Base-by-base conservation (phyloP, 2,888 invertebrate species). In the Acheta domesticus region DNA sequence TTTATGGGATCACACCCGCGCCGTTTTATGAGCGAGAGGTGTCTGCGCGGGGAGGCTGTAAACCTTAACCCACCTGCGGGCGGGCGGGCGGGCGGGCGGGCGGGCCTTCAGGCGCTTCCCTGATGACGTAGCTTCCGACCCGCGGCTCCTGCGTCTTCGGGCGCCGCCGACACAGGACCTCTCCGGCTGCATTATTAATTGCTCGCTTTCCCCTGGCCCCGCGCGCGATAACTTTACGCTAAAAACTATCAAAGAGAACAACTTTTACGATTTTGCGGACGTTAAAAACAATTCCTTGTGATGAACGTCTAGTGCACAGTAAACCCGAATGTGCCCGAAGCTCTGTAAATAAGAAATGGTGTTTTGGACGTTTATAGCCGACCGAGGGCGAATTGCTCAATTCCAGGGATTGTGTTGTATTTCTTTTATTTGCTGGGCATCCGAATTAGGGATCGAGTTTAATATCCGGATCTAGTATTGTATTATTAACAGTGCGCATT, bases 241-340 rank as follows among this genome's bases (percentile, higher is more conserved):
- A 19, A n/a, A 62, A 62, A 62, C 62, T 62, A 62, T 62, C 62
- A 62, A 62, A 62, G 36, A 62, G 16, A 62, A 62, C 62, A n/a
- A 62, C 62, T 62, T 62, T 62, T 62, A 62, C 62, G 62, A n/a
- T 14, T n/a, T 14, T 62, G 62, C n/a, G 62, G 62, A 62, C 62
- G 62, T 62, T 62, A 62, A 62, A 62, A 62, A 62, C 62, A 62
- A 62, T 62, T 62, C 62, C 62, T 62, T n/a, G 62, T 62, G 62
- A 62, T 62, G 62, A 62, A 62, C 62, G n/a, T n/a, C n/a, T 14
- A 14, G 62, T 19, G 62, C 62, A n/a, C 62, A n/a, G 62, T n/a
- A n/a, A 62, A 62, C 16, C 62, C 62, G 62, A 62, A 14, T 62
- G 62, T 11, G 62, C n/a, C 62, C 62, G 62, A 14, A n/a, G 14